phyloP scores from a whole-genome alignment of 2,113 vertebrate species.

The Barnardius zonarius region DNA sequence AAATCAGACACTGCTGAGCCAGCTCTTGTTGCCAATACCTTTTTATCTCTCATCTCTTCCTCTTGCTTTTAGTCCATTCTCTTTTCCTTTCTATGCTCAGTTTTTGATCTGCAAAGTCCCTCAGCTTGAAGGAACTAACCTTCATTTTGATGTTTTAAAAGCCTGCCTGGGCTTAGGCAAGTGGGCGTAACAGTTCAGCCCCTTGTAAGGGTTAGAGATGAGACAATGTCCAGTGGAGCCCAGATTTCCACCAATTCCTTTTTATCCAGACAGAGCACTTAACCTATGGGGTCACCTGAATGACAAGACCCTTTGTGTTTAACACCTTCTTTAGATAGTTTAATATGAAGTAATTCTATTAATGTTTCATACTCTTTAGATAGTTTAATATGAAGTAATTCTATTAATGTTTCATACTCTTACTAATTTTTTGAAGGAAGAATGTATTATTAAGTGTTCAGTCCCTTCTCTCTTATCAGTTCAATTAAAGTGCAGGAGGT shows the following conservation, averaged over 20 bases:
- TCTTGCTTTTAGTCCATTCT: neutral
- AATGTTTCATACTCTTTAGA: constrained; percentile 46
- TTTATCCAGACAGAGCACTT: neutral
- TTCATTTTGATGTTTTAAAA: neutral
- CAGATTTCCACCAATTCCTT: neutral
- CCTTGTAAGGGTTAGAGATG: neutral
- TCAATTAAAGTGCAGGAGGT: constrained; percentile 31
- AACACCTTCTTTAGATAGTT: constrained; percentile 11
- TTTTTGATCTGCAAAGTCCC: neutral
- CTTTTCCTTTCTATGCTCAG: neutral
- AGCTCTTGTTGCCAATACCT: neutral
- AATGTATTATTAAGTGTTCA: constrained; percentile 55
- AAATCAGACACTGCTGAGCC: neutral
- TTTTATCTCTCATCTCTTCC: neutral
- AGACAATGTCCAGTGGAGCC: neutral
- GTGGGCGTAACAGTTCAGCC: neutral
- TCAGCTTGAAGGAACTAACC: neutral
- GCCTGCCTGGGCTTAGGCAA: constrained; percentile 6
- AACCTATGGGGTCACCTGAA: neutral
- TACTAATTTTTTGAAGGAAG: constrained; percentile 50
- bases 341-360: constrained; percentile 40
- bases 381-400: constrained; percentile 36
- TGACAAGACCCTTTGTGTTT: neutral
- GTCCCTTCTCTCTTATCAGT: constrained; percentile 31
- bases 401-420: constrained; percentile 47